Evolutionary conservation across 2,797 vertebrate genomes (phyloP), one percentile per base, ranked within the genome.

Genomic region (Crypturellus tataupa): DNA sequence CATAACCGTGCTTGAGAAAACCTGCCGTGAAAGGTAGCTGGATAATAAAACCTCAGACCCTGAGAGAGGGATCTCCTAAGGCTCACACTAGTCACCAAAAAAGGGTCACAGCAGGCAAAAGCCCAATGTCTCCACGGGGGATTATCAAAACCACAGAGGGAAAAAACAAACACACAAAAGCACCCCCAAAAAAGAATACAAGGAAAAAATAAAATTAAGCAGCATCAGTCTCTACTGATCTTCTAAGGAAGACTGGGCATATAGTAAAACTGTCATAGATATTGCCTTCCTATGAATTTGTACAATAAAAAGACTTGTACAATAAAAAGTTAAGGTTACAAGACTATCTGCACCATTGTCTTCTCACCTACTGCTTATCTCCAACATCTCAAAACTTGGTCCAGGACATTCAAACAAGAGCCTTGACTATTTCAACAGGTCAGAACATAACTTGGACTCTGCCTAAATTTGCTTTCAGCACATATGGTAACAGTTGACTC

Each of bases 251-350:
- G 4, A 2, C 1, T 0, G 18, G 51, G 37, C 33, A 14, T 3
- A 10, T 0, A 47, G 31, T 2, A 42, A 56, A 56, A 1, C 2
- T 15, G 23, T 5, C 78, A 15, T 1, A 29, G 33, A 40, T 6
- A 85, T 31, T 21, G 59, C 8, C 15, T 71, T 68, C 37, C 31
- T 3, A 3, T 0, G 1, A 53, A 76, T 20, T 14, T 31, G 9
- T 6, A 31, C 33, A 69, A 44, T 10, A 39, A 18, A 60, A 46
- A 46, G 9, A 46, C 44, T 16, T 31, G 7, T 6, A 31, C 31
- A 9, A 39, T 16, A 60, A 69, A 40, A 42, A 47, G 11, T 72
- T 11, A 31, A 40, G 5, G 17, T 9, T 14, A 11, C 20, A 14
- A 60, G 31, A 9, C 35, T n/a, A 3, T 1, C 1, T 6, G 24